Percentiles rank a stretch among this genome's conserved stretches.
Evolutionary conservation across 2,797 vertebrate genomes (phyloP).

Genomic region (Poeciliopsis paucimaculata): DNA sequence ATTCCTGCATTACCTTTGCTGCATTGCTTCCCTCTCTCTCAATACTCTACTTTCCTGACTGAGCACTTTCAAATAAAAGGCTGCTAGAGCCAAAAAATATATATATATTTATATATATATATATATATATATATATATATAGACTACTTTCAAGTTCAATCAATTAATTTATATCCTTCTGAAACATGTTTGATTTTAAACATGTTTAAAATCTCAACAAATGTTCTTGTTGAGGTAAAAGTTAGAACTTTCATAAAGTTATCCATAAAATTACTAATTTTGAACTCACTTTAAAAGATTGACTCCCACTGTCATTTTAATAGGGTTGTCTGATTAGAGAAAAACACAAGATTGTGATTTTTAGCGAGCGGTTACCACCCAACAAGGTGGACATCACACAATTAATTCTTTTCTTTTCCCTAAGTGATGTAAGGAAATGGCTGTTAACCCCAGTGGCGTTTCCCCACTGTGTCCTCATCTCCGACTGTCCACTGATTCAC

Average conservation of each 20-base stretch:
- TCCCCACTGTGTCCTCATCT: conserved; percentile 66
- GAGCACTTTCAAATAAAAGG: too few relatives aligned
- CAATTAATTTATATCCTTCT: not conserved
- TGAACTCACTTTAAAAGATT: conserved; percentile 23
- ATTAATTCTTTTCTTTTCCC: conserved; percentile 5
- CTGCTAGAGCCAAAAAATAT: too few relatives aligned
- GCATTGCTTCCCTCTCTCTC: too few relatives aligned
- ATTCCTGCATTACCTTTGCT: too few relatives aligned
- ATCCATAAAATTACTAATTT: not conserved
- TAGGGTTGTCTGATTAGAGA: conserved; percentile 35
- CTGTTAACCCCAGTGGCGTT: conserved; percentile 38
- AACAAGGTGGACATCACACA: conserved; percentile 49
- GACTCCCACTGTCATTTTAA: conserved; percentile 45
- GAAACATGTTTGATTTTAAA: not conserved
- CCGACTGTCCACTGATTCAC: conserved; percentile 59
- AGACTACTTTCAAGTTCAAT: not conserved
- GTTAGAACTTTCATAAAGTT: not conserved
- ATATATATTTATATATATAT: too few relatives aligned
- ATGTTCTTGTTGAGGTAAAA: not conserved
- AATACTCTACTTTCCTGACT: too few relatives aligned
- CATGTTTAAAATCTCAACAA: not conserved
- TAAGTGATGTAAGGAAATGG: conserved; percentile 52
- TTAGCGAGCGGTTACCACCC: conserved; percentile 36
- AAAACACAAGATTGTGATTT: conserved; percentile 38
- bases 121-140: too few relatives aligned